Evolutionary conservation across 2,888 invertebrate species (phyloP).

Genomic region (Volucella bombylans): DNA sequence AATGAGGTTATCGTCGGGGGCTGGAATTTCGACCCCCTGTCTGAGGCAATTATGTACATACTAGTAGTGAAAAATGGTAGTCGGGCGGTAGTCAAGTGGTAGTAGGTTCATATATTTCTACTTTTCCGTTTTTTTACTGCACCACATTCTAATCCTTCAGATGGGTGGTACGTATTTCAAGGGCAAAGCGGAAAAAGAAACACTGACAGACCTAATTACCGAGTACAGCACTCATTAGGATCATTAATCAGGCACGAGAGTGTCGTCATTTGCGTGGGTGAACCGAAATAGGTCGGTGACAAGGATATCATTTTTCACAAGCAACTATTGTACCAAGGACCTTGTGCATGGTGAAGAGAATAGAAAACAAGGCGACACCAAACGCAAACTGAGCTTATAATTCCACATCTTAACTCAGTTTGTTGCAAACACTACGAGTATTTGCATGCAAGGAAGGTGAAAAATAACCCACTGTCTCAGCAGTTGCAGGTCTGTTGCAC

Average conservation of each 20-base stretch:
- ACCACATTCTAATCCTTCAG: slow-evolving; percentile 1
- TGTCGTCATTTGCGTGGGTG: slow-evolving; percentile 38
- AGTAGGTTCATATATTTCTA: too few species aligned
- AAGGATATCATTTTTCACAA: slow-evolving; percentile 20
- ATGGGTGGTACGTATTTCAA: background rate
- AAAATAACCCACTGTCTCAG: slow-evolving; percentile 21
- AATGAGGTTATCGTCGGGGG: slow-evolving; percentile 61
- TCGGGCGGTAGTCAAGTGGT: too few species aligned
- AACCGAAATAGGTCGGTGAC: slow-evolving; percentile 34
- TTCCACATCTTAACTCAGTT: slow-evolving; percentile 34
- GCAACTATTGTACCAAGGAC: background rate
- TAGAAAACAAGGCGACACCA: background rate
- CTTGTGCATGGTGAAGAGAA: too few species aligned
- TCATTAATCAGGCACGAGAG: slow-evolving; percentile 66
- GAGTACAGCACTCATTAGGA: slow-evolving; percentile 58
- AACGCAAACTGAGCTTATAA: slow-evolving; percentile 34
- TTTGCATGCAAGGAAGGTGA: slow-evolving; percentile 42
- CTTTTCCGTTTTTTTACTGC: slow-evolving; percentile 4
- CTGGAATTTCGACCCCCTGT: slow-evolving; percentile 33
- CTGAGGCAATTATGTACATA: slow-evolving; percentile 16
- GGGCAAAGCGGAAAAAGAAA: slow-evolving; percentile 6
- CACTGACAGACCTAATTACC: slow-evolving; percentile 61
- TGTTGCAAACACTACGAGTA: background rate
- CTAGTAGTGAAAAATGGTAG: slow-evolving; percentile 14
- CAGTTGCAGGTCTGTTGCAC: slow-evolving; percentile 44